Evolutionary conservation across 2,888 invertebrate species (phyloP).

Genomic region (Chrysodeixis includens): DNA sequence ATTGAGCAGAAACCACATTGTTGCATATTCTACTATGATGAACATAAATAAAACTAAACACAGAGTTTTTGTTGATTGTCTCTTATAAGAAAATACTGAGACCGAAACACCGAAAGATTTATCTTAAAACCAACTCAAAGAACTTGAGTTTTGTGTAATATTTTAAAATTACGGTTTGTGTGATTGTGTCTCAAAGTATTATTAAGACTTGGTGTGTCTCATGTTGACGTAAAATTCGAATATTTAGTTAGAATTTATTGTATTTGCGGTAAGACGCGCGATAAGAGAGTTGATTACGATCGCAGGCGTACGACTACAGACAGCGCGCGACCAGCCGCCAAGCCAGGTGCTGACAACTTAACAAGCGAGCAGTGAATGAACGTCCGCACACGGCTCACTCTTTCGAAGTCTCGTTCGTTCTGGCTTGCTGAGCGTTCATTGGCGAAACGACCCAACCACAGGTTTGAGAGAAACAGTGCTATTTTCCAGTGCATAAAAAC

Average conservation of each 20-base stretch:
- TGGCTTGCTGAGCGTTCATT: slow-evolving; percentile 20
- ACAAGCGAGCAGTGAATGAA: slow-evolving; percentile 46
- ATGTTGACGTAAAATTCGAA: slow-evolving; percentile 65
- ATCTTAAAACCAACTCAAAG: slow-evolving; percentile 61
- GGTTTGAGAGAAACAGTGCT: slow-evolving; percentile 22
- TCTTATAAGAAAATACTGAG: slow-evolving; percentile 43
- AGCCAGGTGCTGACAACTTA: slow-evolving; percentile 59
- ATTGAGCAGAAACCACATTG: slow-evolving; percentile 92
- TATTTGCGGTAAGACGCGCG: slow-evolving; percentile 68
- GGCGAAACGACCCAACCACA: slow-evolving; percentile 38
- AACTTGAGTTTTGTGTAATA: slow-evolving; percentile 45
- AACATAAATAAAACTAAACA: slow-evolving; percentile 10
- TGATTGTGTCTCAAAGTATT: slow-evolving; percentile 22
- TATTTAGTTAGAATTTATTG: slow-evolving; percentile 59
- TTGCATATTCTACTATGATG: slow-evolving; percentile 79
- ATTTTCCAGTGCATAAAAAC: slow-evolving; percentile 24
- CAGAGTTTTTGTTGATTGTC: slow-evolving; percentile 19
- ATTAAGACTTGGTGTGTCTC: slow-evolving; percentile 51
- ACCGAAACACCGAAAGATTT: slow-evolving; percentile 62
- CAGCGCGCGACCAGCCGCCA: slow-evolving; percentile 62
- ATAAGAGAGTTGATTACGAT: slow-evolving; percentile 65
- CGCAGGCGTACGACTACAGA: slow-evolving; percentile 61
- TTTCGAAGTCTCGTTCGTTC: slow-evolving; percentile 24
- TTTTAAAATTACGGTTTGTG: slow-evolving; percentile 32
- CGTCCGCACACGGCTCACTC: slow-evolving; percentile 27